Evolutionary conservation across 2,113 vertebrate genomes (phyloP).

Genomic region (Epinephelus cyanopodus): DNA sequence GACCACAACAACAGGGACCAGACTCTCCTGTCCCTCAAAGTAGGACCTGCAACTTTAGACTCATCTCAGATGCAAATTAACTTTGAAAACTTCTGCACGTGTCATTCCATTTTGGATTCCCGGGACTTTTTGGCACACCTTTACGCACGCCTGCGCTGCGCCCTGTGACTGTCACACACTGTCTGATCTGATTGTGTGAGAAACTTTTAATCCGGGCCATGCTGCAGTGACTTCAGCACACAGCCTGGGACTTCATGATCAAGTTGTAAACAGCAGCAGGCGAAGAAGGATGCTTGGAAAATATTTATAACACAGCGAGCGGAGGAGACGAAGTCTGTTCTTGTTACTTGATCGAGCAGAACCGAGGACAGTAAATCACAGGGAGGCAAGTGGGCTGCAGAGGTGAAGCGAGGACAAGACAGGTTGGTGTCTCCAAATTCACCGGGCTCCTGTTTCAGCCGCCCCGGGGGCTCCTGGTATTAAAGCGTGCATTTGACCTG

Average conservation of each 20-base stretch:
- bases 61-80: constrained; percentile 20
- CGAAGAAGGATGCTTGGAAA: constrained; percentile 68
- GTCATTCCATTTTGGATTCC: constrained; percentile 53
- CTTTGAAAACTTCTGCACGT: constrained; percentile 54
- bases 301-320: constrained; percentile 38
- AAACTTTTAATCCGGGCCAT: constrained; percentile 61
- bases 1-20: constrained; percentile 43
- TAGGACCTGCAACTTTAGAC: constrained; percentile 23
- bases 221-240: constrained; percentile 62
- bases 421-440: constrained; percentile 79
- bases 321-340: constrained; percentile 31
- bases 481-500: constrained; percentile 79
- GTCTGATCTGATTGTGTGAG: constrained; percentile 12
- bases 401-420: constrained; percentile 82
- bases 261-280: constrained; percentile 37
- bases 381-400: constrained; percentile 48
- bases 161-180: neutral
- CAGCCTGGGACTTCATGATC: constrained; percentile 33
- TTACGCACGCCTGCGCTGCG: constrained; percentile 42
- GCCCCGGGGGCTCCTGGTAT: constrained; percentile 74
- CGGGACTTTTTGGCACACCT: constrained; percentile 49
- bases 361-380: constrained; percentile 65
- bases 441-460: constrained; percentile 80
- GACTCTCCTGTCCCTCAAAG: constrained; percentile 19
- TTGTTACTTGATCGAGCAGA: constrained; percentile 19